These are phyloP conservation scores for Semibalanus balanoides DNA, from an alignment of 1,140 invertebrate genomes.

Conservation along the genomic window DNA sequence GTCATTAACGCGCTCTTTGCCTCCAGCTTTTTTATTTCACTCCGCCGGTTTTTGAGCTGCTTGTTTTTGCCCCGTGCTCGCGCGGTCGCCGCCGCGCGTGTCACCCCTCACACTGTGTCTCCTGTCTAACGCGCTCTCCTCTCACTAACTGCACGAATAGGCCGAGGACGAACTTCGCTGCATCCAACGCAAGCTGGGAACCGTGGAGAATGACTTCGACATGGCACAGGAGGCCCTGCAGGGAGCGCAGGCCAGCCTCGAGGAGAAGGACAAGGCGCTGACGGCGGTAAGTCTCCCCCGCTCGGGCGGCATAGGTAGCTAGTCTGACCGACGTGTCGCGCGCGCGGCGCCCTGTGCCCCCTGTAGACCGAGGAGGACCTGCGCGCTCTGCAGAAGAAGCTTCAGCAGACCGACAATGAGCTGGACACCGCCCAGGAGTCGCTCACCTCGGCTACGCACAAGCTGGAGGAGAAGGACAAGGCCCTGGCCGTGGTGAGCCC, in stretches of 20 bases:
- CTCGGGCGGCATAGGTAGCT: neutral
- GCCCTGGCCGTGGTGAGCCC: conserved; percentile 81
- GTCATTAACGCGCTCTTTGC: too few relatives aligned
- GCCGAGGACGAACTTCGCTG: conserved; percentile 40
- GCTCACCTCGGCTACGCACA: conserved; percentile 81
- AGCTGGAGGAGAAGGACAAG: conserved; percentile 96
- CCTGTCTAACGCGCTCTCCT: too few relatives aligned
- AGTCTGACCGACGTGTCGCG: neutral
- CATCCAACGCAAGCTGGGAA: conserved; percentile 98
- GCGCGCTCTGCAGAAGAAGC: conserved; percentile 86
- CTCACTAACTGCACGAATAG: conserved; percentile 13
- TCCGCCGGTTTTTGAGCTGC: too few relatives aligned
- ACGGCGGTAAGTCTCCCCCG: conserved; percentile 31
- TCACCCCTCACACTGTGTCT: too few relatives aligned
- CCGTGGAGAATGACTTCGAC: conserved; percentile 84
- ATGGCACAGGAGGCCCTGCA: conserved; percentile 39
- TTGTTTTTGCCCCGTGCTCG: too few relatives aligned
- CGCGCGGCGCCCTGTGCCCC: neutral
- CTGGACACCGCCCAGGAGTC: conserved; percentile 93
- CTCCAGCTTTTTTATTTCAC: too few relatives aligned
- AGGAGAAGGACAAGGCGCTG: conserved; percentile 40
- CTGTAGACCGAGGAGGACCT: conserved; percentile 22
- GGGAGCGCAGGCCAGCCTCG: conserved; percentile 39
- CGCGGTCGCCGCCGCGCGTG: too few relatives aligned
- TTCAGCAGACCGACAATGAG: conserved; percentile 96